Evolutionary conservation across 2,113 vertebrate genomes (phyloP).

Genomic region (Accipiter virgatus): DNA sequence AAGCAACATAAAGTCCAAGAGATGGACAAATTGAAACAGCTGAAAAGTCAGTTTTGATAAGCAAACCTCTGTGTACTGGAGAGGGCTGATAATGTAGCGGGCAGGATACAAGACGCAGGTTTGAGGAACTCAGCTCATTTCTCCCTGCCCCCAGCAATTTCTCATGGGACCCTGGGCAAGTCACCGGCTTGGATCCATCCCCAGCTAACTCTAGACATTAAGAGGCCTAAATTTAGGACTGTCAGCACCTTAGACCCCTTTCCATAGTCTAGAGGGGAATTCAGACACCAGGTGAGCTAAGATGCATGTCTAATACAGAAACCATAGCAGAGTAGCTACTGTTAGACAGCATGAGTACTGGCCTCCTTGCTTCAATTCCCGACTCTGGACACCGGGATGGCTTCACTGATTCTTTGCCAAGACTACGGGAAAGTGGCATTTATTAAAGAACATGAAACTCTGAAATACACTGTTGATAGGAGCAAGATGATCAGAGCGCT

Average conservation of each 20-base stretch:
- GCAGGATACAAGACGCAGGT: neutral
- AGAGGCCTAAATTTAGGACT: neutral
- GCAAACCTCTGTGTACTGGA: neutral
- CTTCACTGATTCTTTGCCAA: neutral
- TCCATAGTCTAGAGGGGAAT: neutral
- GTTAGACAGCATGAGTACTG: neutral
- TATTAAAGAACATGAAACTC: neutral
- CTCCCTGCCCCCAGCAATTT: neutral
- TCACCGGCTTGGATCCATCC: neutral
- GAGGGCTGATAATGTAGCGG: fast-evolving
- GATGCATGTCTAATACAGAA: neutral
- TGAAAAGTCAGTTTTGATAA: neutral
- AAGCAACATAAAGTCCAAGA: neutral
- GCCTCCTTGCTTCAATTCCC: neutral
- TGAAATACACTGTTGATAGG: neutral
- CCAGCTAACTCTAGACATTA: neutral
- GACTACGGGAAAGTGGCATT: neutral
- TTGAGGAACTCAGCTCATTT: neutral
- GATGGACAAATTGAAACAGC: neutral
- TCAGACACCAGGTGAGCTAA: neutral
- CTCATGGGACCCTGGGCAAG: neutral
- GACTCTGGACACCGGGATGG: neutral
- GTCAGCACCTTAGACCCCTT: neutral
- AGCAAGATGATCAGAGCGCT: neutral
- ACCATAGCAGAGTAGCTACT: neutral